Base-by-base conservation (phyloP, 2,113 vertebrate genomes). In the Centropus unirufus region DNA sequence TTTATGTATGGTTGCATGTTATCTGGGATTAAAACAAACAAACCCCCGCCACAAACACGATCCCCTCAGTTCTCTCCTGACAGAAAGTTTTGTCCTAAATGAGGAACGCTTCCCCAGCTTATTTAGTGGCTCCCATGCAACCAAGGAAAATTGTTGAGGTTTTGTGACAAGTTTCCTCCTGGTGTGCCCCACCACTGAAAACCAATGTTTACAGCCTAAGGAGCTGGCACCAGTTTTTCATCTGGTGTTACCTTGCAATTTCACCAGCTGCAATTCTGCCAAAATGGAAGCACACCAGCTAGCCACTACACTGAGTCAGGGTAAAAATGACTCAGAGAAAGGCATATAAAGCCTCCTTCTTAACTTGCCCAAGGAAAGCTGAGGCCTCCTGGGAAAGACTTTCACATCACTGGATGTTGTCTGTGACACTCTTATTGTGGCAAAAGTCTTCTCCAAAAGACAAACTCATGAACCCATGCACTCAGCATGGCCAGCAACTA, bases 1-100 rank as follows among this genome's bases (percentile, higher is more conserved):
- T 66, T 80, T 91, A 59, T 34, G 22, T 27, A 17, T 3, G 55
- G 52, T 40, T 59, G 9, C 30, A 46, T 68, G 24, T 78, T 49
- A 40, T 21, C 40, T 75, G 72, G 52, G 42, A 75, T 47, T 77
- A 29, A 63, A 70, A 86, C 81, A 44, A 2, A 3, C 3, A 47
- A 66, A 47, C 1, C 4, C 16, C 29, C 47, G 66, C 46, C 83
- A 72, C 83, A 89, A 84, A 68, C 58, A 51, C 0, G 24, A 68
- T 68, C 32, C 66, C 17, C 36, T 78, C 46, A 17, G 57, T 66
- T 34, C 22, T 72, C 49, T 90, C 42, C 29, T 79, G 73, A 52
- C 72, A 90, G 83, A 85, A 89, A 39, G 24, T 74, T 89, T 78
- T 96, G 70, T 89, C 88, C 70, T 73, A 30, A 51, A 51, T 69